Conservation (phyloP, 2,797 vertebrate species). For the Ceryle rudis region DNA sequence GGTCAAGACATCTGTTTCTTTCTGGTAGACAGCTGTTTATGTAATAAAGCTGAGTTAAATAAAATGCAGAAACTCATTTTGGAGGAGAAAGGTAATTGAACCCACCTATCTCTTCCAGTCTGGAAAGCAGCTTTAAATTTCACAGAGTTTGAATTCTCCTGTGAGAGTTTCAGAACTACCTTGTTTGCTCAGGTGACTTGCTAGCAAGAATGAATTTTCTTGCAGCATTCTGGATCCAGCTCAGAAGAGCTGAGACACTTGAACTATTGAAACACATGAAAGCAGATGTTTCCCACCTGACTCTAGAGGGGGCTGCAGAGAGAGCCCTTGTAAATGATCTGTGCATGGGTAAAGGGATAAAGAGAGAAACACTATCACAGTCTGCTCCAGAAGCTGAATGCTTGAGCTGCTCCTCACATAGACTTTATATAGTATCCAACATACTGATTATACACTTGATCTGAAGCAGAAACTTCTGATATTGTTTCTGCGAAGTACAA, state of each 20-base stretch:
- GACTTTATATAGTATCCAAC: neutral
- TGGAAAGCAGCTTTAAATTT: neutral
- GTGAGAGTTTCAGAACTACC: neutral
- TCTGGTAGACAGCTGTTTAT: neutral
- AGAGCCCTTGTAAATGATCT: neutral
- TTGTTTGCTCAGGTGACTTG: neutral
- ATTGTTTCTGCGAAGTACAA: neutral
- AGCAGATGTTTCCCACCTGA: neutral
- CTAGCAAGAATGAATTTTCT: neutral
- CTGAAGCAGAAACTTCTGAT: neutral
- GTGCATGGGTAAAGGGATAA: neutral
- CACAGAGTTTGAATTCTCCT: neutral
- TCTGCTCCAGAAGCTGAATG: rapidly evolving
- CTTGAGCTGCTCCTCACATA: neutral
- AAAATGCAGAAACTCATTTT: neutral
- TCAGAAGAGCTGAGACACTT: neutral
- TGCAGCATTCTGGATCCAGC: neutral
- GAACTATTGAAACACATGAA: neutral
- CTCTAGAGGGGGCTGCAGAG: rapidly evolving
- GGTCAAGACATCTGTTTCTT: neutral
- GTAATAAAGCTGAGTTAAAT: neutral
- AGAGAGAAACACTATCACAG: neutral
- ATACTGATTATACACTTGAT: neutral
- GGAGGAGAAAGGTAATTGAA: neutral
- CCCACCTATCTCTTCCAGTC: neutral